These are phyloP conservation scores for Gulo gulo DNA, from an alignment of 2,113 vertebrate species.

Conservation along the genomic window DNA sequence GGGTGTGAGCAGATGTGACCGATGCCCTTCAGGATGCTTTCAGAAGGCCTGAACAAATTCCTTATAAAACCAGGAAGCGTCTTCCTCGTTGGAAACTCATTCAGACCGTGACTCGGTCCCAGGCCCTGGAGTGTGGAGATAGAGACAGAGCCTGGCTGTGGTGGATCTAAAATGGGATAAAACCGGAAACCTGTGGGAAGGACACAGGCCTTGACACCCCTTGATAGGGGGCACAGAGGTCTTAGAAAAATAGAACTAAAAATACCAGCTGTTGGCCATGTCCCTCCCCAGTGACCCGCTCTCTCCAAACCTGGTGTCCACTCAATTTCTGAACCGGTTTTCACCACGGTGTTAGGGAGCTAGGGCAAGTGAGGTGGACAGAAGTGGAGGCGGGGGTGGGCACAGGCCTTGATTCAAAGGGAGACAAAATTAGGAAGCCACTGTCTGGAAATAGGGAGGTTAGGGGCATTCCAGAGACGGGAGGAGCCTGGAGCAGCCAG, in stretches of 20 bases:
- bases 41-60: not conserved
- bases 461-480: too few relatives aligned
- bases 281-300: not conserved
- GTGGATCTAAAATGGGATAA: constrained; percentile 66
- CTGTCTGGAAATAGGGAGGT: not conserved
- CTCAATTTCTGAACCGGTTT: not conserved
- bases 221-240: constrained; percentile 47
- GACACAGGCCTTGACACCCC: constrained; percentile 54
- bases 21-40: not conserved
- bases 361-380: not conserved
- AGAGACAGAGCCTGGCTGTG: not conserved
- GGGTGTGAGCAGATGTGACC: not conserved
- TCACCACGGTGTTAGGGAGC: not conserved
- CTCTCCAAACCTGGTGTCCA: not conserved
- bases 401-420: not conserved
- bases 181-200: constrained; percentile 67
- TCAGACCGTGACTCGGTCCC: not conserved
- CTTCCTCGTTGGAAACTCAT: not conserved
- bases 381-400: not conserved
- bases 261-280: constrained; percentile 55
- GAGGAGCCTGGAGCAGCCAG: not conserved
- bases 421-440: not conserved
- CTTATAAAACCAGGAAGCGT: not conserved
- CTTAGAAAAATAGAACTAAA: constrained; percentile 70
- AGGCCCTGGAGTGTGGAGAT: constrained; percentile 48